Base-by-base conservation (phyloP, 2,888 invertebrate species). In the Orchesella flavescens region DNA sequence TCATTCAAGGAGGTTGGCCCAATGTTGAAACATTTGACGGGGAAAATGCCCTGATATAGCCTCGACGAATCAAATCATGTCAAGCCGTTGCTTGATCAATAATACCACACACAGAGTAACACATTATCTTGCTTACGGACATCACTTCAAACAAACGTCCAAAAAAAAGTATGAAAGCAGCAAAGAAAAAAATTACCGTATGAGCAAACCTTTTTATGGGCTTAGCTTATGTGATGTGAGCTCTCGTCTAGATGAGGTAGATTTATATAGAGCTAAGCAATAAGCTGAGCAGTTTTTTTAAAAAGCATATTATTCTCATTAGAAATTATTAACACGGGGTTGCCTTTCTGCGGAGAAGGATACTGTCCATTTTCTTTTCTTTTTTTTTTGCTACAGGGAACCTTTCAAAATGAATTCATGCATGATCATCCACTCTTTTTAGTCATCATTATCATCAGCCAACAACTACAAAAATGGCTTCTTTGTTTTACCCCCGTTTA, bases 31-130 rank as follows among this genome's bases (percentile, higher is more conserved):
- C 61, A 65, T 72, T 71, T 72, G 72, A 72, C 72, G 44, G 72
- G 49, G 55, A 79, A 74, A 74, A 72, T 79, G 79, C 79, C 72
- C 72, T 79, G 72, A 72, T 72, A 79, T 43, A 61, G 69, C 61
- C 49, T 55, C 65, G 34, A 72, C 79, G 72, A 79, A 79, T 78
- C 78, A 78, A 78, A 78, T 69, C 78, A 78, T 71, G 34, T 61
- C 63, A 49, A 44, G 43, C 63, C 65, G 21, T 49, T 23, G 43
- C 21, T 21, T 71, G 78, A 72, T 79, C 72, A 79, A 72, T 34
- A 34, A 34, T 79, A 61, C 79, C 79, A 79, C 79, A 79, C 79
- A 79, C 79, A 44, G 79, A 79, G 79, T 72, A 79, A 63, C 72
- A 79, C 71, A 23, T 55, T 65, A 53, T 71, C 53, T 63, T 7